Evolutionary conservation across 2,888 invertebrate genomes (phyloP), one percentile per base, ranked within the genome.

Genomic region (Caenorhabditis wallacei): DNA sequence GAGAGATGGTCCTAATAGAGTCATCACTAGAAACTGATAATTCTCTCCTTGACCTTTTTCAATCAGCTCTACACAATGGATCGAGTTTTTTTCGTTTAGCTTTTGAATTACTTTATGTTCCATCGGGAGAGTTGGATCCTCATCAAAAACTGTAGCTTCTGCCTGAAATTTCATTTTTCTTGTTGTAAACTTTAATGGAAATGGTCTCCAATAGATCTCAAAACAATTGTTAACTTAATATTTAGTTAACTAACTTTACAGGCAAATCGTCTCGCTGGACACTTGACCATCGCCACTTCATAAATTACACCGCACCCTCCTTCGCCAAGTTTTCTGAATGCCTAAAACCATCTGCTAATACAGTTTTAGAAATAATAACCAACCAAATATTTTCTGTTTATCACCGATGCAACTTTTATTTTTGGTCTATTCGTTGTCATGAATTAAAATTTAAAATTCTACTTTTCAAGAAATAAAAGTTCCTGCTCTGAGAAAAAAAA

Each of bases 291-390:
- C 37, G 81, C 79, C 37, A 85, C 78, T 46, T 85, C 85, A 70
- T 80, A 85, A 64, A 85, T 85, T 10, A 84, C 84, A 24, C 85
- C 85, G 53, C 85, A 85, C 8, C 85, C 85, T 20, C 85, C 85
- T 71, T 85, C 85, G 0, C 85, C 85, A 4, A 85, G 70, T 57
- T 84, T 85, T 72, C 84, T 59, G 53, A 74, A 75, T 20, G 81
- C 85, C 83, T 85, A 20, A 51, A 81, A 76, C 4, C n/a, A n/a
- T n/a, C n/a, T n/a, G n/a, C n/a, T 30, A 3, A 35, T 26, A 43
- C 11, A 10, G 35, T 51, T 8, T 20, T 13, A 24, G 1, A 1
- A 3, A 13, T 11, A n/a, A 0, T 24, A 43, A 46, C 72, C 2
- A 10, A 82, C 84, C 78, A 85, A 82, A 53, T 80, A 85, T 66